A percentile compares a stretch with the other conserved stretches of the same genome.
Conservation (phyloP, 2,888 invertebrate genomes). For the Drosophila putrida region DNA sequence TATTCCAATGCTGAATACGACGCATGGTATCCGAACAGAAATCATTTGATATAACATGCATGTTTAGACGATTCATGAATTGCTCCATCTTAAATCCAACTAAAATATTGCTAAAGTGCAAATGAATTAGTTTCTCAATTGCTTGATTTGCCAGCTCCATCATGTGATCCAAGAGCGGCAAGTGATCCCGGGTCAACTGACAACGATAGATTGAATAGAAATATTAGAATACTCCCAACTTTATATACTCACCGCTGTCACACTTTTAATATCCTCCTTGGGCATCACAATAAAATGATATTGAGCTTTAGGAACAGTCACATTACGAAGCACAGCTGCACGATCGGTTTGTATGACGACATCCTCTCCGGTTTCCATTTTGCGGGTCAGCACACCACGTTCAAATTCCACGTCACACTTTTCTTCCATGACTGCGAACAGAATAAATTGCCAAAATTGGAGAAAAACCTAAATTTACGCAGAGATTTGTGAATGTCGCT, state of each 20-base stretch:
- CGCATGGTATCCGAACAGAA: slow-evolving; percentile 32
- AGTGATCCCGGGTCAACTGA: slow-evolving; percentile 56
- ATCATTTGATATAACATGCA: slow-evolving; percentile 55
- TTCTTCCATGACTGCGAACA: not conserved
- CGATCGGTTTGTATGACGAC: slow-evolving; percentile 40
- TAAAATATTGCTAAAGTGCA: slow-evolving; percentile 40
- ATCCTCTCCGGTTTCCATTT: slow-evolving; percentile 20
- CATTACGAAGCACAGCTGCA: slow-evolving; percentile 38
- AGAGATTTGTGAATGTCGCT: not conserved
- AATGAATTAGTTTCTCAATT: slow-evolving; percentile 40
- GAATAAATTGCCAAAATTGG: not conserved
- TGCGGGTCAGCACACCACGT: slow-evolving; percentile 25
- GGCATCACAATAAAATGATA: slow-evolving; percentile 43
- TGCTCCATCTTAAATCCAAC: slow-evolving; percentile 44
- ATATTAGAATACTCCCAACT: no score
- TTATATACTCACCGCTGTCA: slow-evolving; percentile 14
- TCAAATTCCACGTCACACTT: not conserved
- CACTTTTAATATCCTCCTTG: slow-evolving; percentile 27
- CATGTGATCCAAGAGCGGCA: slow-evolving; percentile 63
- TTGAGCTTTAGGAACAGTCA: slow-evolving; percentile 26
- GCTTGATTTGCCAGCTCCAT: slow-evolving; percentile 58
- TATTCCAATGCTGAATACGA: slow-evolving; percentile 40
- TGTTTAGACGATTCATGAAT: slow-evolving; percentile 44
- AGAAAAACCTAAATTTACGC: not conserved
- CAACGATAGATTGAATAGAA: not conserved